Base-by-base conservation (phyloP, 2,888 invertebrate genomes). In the Chymomyza amoena region DNA sequence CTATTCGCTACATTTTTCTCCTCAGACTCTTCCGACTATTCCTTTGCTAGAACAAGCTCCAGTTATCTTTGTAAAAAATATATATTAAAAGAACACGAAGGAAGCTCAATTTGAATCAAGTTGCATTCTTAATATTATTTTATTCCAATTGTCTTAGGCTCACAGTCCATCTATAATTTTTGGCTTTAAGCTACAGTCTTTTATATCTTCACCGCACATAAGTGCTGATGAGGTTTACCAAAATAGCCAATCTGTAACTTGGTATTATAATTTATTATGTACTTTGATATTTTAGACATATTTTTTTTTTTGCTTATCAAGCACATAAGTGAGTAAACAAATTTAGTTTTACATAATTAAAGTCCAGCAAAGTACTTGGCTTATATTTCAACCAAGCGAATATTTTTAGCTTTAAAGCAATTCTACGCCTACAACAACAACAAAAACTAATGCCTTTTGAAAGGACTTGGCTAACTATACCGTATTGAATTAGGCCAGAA, bases 401-500 rank as follows among this genome's bases (percentile, higher is more conserved):
- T 28, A 25, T 59, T 59, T 13, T 45, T 45, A 45, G 39, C 39
- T 13, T 13, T 45, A 45, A 45, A 45, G 13, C 39, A 13, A 13
- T 57, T 20, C 61, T 0, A 15, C 13, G n/a, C 45, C 28, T 13
- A 45, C 9, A 56, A 16, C 13, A 56, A 5, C 18, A 56, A 56
- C 5, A 16, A 56, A 56, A 9, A 20, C 56, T 56, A 4, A 59
- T 63, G 62, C 59, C 16, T 9, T 45, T 9, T 70, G 64, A 67
- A 64, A 67, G 56, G 51, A 18, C 50, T 68, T 32, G 32, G 9
- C 39, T 45, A 45, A 13, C 39, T 45, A 10, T 45, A 45, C 13
- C 25, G 7, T 25, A 57, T 57, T 69, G 66, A 72, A 72, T 72
- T 72, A 51, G 57, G 57, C 25, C 57, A 57, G 57, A 10, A 9